phyloP scores from a whole-genome alignment of 1,140 invertebrate species.

The Danaus plexippus region DNA sequence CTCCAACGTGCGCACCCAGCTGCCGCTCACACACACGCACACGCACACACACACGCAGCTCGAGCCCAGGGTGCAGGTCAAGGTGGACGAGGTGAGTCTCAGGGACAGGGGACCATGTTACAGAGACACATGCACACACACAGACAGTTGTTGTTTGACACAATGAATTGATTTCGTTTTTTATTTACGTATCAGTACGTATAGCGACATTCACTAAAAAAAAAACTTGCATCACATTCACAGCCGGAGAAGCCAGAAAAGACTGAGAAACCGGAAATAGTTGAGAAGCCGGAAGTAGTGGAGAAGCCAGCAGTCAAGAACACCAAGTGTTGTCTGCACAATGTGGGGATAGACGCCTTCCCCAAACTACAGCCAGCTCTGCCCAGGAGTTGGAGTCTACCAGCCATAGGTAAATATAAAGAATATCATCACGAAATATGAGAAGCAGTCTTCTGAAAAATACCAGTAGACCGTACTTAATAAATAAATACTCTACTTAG shows the following conservation, averaged over 20 bases:
- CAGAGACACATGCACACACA: too few species aligned
- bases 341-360: conserved; percentile 69
- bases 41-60: conserved; percentile 18
- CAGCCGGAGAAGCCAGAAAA: conserved; percentile 9
- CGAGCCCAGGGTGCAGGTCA: conserved; percentile 1
- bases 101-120: too few species aligned
- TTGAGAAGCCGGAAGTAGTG: conserved; percentile 23
- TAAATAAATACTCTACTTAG: too few species aligned
- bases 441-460: too few species aligned
- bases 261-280: conserved; percentile 24
- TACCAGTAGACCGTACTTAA: too few species aligned
- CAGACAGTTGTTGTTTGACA: too few species aligned
- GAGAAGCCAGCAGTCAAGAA: conserved; percentile 21
- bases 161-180: too few species aligned
- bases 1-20: conserved; percentile 45
- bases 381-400: conserved; percentile 84
- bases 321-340: conserved; percentile 40
- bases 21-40: conserved; percentile 32
- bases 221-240: neutral
- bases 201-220: too few species aligned
- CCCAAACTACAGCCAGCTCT: conserved; percentile 77
- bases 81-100: conserved; percentile 11
- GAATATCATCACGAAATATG: too few species aligned
- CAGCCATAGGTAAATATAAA: conserved; percentile 69
- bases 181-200: too few species aligned